Evolutionary conservation across 2,888 invertebrate genomes (phyloP).

Genomic region (Hypomecis punctinalis): DNA sequence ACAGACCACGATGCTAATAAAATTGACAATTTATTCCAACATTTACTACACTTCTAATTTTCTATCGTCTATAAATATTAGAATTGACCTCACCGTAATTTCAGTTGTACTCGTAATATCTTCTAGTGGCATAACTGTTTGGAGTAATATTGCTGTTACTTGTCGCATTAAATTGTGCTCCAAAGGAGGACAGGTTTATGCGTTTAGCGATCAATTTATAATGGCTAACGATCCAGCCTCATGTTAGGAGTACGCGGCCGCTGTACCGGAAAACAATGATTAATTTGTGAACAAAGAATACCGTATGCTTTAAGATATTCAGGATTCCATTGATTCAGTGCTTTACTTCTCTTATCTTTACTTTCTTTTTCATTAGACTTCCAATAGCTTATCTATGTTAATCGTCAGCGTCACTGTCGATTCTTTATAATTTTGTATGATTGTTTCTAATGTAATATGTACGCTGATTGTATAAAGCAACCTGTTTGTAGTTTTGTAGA

Average conservation of each 20-base stretch:
- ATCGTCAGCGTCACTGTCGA: no score
- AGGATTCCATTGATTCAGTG: background rate
- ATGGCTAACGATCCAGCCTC: constrained; percentile 36
- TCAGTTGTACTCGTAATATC: background rate
- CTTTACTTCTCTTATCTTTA: background rate
- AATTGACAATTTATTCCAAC: background rate
- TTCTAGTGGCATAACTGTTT: constrained; percentile 25
- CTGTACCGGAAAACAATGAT: constrained; percentile 38
- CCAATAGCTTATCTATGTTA: no score
- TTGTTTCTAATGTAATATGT: no score
- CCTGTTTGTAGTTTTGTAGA: no score
- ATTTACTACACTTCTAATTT: background rate
- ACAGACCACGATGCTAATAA: no score
- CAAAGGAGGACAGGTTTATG: constrained; percentile 37
- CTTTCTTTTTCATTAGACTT: background rate
- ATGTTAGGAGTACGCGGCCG: constrained; percentile 24
- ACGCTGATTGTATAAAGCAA: no score
- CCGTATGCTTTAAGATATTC: constrained; percentile 30
- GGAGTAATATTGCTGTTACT: constrained; percentile 13
- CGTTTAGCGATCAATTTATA: constrained; percentile 42
- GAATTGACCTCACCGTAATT: constrained; percentile 1
- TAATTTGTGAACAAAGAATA: constrained; percentile 33
- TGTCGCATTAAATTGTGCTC: constrained; percentile 22
- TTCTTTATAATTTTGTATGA: no score
- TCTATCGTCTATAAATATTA: constrained; percentile 15